Evolutionary conservation across 35 echinoderm and acorn worm genomes (phyloP).

Genomic region (Amphiura filiformis): DNA sequence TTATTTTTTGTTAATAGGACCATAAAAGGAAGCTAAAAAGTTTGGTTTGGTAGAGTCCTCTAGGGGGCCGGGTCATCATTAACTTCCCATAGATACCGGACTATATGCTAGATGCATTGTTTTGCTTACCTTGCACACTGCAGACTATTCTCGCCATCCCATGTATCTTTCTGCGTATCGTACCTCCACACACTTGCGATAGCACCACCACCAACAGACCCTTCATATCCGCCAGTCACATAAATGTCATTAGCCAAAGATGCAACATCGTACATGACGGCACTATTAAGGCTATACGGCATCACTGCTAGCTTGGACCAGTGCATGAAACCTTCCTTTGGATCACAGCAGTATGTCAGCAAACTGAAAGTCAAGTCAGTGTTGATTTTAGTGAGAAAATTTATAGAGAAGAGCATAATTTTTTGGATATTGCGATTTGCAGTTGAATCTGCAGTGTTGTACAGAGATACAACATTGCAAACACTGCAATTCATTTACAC

Average conservation of each 20-base stretch:
- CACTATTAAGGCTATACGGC: slow-evolving; percentile 37
- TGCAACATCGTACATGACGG: slow-evolving; percentile 61
- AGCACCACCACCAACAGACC: slow-evolving; percentile 5
- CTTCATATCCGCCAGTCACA: slow-evolving; percentile 62
- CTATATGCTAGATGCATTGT: too few relatives aligned
- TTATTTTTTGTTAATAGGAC: too few relatives aligned
- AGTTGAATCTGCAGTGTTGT: too few relatives aligned
- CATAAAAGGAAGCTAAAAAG: too few relatives aligned
- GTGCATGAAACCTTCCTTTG: background rate
- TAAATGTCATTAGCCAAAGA: slow-evolving; percentile 59
- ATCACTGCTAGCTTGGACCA: slow-evolving; percentile 51
- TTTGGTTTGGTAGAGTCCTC: too few relatives aligned
- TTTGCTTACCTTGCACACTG: slow-evolving; percentile 26
- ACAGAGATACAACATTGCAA: too few relatives aligned
- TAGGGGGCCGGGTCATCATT: too few relatives aligned
- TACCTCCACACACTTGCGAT: slow-evolving; percentile 37
- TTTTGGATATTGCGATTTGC: too few relatives aligned
- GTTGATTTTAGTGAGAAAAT: too few relatives aligned
- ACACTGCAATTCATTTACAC: too few relatives aligned
- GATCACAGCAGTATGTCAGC: slow-evolving; percentile 49
- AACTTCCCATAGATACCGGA: too few relatives aligned
- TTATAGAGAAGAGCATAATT: too few relatives aligned
- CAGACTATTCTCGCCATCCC: slow-evolving; percentile 14
- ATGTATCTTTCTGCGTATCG: slow-evolving; percentile 44
- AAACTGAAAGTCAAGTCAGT: slow-evolving; percentile 14